Evolutionary conservation across 2,113 vertebrate genomes (phyloP).

Genomic region (Neopipo cinnamomea): DNA sequence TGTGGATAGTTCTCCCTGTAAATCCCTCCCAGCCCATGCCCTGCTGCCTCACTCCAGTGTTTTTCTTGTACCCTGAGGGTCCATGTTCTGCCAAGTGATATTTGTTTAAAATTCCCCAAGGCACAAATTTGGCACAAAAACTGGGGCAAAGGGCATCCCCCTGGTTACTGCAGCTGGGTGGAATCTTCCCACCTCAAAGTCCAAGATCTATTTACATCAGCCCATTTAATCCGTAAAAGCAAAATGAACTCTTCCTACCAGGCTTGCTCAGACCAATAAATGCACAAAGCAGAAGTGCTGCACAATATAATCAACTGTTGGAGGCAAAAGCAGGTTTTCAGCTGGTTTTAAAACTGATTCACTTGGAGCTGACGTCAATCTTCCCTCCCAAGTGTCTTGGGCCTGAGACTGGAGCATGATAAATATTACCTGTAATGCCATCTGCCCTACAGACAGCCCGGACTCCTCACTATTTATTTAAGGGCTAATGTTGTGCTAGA

Average conservation of each 20-base stretch:
- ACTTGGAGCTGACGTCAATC: slow-evolving; percentile 3
- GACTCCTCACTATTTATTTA: neutral
- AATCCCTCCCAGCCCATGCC: neutral
- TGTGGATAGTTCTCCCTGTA: neutral
- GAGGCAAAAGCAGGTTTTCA: slow-evolving; percentile 11
- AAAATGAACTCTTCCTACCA: slow-evolving; percentile 4
- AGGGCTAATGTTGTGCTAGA: neutral
- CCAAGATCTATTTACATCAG: slow-evolving; percentile 37
- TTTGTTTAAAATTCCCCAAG: slow-evolving; percentile 48
- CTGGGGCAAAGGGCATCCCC: slow-evolving; percentile 52
- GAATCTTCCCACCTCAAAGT: slow-evolving; percentile 68
- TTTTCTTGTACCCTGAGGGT: slow-evolving; percentile 11
- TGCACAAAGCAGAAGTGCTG: neutral
- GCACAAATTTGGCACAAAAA: slow-evolving; percentile 52
- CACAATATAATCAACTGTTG: neutral
- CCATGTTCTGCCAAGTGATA: neutral
- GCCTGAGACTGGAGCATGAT: slow-evolving; percentile 5
- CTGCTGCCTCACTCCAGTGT: neutral
- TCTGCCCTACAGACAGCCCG: slow-evolving; percentile 40
- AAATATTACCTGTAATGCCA: slow-evolving; percentile 60
- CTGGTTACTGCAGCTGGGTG: slow-evolving; percentile 45
- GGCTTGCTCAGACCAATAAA: neutral
- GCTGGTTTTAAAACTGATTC: slow-evolving; percentile 26
- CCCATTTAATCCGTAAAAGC: slow-evolving; percentile 9
- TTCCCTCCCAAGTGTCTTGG: neutral